Conservation (phyloP, 2,797 vertebrate species). For the Myotis planiceps region DNA sequence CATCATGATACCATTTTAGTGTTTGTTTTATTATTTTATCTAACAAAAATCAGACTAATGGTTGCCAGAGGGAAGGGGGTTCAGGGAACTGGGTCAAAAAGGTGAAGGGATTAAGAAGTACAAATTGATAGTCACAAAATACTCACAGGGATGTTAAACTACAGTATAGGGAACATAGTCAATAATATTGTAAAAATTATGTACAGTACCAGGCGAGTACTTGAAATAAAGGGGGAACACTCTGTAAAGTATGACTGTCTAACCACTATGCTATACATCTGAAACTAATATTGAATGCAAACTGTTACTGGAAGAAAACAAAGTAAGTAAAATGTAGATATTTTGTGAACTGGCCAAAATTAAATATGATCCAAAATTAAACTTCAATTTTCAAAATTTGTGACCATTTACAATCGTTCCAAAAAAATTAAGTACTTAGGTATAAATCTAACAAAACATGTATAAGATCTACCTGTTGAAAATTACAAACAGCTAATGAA, state of each 20-base stretch:
- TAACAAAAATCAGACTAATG: not conserved
- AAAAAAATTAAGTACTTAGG: not conserved
- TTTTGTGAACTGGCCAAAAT: not conserved
- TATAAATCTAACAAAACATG: constrained; percentile 33
- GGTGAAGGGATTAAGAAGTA: not conserved
- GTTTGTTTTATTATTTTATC: not conserved
- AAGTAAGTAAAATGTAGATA: not conserved
- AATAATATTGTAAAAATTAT: not conserved
- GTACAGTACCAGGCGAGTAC: not conserved
- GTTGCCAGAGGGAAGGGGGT: not conserved
- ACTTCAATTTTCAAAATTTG: not conserved
- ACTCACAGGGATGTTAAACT: not conserved
- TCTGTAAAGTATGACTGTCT: not conserved
- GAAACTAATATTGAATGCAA: not conserved
- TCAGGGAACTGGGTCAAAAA: not conserved
- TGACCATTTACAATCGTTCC: not conserved
- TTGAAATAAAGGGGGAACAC: not conserved
- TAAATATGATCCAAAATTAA: not conserved
- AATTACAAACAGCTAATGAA: not conserved
- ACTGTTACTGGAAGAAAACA: not conserved
- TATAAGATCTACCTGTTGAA: not conserved
- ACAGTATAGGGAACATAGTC: not conserved
- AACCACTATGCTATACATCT: not conserved
- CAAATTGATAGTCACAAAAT: not conserved
- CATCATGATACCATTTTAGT: not conserved